Evolutionary conservation across 2,888 invertebrate genomes (phyloP), one percentile per base, ranked within the genome.

Genomic region (Oscheius sp.): DNA sequence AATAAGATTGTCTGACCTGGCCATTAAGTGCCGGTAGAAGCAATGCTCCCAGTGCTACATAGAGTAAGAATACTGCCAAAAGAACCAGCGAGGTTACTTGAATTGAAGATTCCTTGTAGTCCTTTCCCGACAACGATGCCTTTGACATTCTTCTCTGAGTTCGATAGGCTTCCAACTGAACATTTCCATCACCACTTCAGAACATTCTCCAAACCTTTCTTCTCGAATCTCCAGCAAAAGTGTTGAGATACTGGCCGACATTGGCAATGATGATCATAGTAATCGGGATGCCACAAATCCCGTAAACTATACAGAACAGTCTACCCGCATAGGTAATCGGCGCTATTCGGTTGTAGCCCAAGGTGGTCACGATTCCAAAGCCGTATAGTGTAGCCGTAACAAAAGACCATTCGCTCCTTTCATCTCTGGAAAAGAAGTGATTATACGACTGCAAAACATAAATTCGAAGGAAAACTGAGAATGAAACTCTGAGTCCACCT

Each of bases 261-360:
- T 87, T 88, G 21, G 88, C 88, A 71, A 88, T 88, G 60, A 88
- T 87, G 55, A 88, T 88, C 88, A 88, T 88, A 2, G 88, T 87
- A 35, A 88, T 74, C 21, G 87, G 87, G 58, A 88, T 87, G n/a
- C 85, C 87, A 65, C 85, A 86, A 29, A 87, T 82, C 7, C 88
- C 88, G 63, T 88, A 88, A 48, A 85, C 76, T 32, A 88, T 86
- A 59, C 88, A 88, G 75, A 88, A 86, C 70, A 88, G 79, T 50
- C 88, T 79, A 47, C 88, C 88, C 33, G 83, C 80, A 53, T 82
- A 77, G 0, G 88, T 88, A 75, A 87, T 85, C 9, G 88, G 88
- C n/a, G 85, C 86, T 33, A 88, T 88, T 70, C 88, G 78, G 74
- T 88, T 88, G 76, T 88, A 88, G 37, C 87, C 87, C 32, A 88